Percentiles rank a stretch among this genome's conserved stretches.
Evolutionary conservation across 1,140 invertebrate genomes (phyloP).

Genomic region (Eufriesea mexicana): DNA sequence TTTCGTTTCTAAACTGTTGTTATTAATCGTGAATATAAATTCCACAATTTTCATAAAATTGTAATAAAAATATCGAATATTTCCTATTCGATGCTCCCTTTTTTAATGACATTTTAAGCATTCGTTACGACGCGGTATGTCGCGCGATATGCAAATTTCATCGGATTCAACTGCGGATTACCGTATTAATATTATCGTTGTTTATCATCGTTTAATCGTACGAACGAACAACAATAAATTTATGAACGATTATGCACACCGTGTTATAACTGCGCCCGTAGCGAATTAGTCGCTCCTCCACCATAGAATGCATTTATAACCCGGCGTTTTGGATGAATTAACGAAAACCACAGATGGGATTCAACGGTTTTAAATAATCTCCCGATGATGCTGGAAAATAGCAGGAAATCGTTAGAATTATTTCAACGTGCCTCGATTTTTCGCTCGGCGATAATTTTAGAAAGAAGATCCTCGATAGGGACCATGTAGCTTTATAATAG

Average conservation of each 20-base stretch:
- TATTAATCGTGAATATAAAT: too few species aligned
- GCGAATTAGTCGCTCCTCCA: not conserved
- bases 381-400: too few species aligned
- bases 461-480: too few species aligned
- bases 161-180: not conserved
- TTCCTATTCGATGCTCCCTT: not conserved
- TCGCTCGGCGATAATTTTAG: not conserved
- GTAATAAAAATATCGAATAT: too few species aligned
- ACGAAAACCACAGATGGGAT: not conserved
- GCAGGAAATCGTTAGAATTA: not conserved
- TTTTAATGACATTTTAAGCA: not conserved
- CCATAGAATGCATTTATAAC: not conserved
- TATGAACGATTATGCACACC: conserved; percentile 1
- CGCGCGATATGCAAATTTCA: not conserved
- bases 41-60: too few species aligned
- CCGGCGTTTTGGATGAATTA: not conserved
- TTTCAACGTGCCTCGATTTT: not conserved
- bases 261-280: not conserved
- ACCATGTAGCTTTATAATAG: too few species aligned
- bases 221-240: not conserved
- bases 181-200: conserved; percentile 1
- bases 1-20: too few species aligned
- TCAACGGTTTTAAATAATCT: not conserved
- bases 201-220: not conserved
- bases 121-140: not conserved